Evolutionary conservation across 2,888 invertebrate species (phyloP), one percentile per base, ranked within the genome.

Genomic region (Zygogramma bicolorata): DNA sequence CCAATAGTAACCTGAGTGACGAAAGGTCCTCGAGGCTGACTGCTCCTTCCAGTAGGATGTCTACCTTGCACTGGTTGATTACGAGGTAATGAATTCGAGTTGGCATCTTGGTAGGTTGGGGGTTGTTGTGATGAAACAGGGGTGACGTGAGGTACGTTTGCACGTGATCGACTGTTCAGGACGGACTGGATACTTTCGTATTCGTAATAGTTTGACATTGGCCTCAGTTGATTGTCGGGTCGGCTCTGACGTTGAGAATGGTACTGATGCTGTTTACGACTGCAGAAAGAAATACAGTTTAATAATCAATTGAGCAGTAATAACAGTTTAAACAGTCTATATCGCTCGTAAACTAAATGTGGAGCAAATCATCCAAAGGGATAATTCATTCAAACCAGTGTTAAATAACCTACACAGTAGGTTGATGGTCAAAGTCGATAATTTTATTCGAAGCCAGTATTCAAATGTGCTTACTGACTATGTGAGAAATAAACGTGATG

Each of bases 191-290:
- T 92, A 78, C 91, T 93, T 86, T 95, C 95, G 86, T 95, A 95
- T 86, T 95, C 95, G 86, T 94, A 95, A 87, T 93, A 95, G 87
- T 94, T 95, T 73, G 95, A 95, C 74, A 93, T 92, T 4, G 95
- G 95, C 18, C 95, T 89, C 62, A 89, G 87, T 80, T 86, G 90
- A 65, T 85, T 88, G 61, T 87, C 85, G 1, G 88, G 87, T 40
- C 89, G 86, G 63, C 89, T 87, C 75, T 91, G 89, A 2, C 85
- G 79, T 83, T 91, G 90, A 5, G 91, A 91, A 84, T 91, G 91
- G 83, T 92, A 92, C 83, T 92, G 92, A 80, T 91, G 91, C 85
- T 92, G 91, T 77, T 92, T 89, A 71, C 92, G 91, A 86, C 91
- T 92, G 85, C 62, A 76, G 65, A 34, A n/a, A n/a, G n/a, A n/a